phyloP scores from a whole-genome alignment of 2,797 vertebrate species.

The Phalanger gymnotis region DNA sequence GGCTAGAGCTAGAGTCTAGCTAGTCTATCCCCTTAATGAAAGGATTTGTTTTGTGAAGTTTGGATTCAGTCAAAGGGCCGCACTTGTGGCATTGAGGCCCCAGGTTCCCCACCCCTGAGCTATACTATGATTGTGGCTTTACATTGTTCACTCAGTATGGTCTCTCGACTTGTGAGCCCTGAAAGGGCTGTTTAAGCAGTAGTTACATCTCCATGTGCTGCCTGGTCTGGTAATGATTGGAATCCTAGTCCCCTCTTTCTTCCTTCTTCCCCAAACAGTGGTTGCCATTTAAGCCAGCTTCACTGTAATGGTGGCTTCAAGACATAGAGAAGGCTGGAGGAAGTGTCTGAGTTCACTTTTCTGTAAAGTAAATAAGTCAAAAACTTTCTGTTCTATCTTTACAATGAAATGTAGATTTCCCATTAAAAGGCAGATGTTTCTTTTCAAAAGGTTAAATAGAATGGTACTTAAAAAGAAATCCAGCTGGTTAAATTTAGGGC shows the following conservation, averaged over 20 bases:
- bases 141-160: background rate
- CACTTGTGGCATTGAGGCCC: no score
- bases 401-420: constrained; percentile 68
- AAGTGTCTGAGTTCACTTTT: constrained; percentile 52
- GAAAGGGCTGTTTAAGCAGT: constrained; percentile 5
- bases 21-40: no score
- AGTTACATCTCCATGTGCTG: background rate
- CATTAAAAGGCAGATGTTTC: constrained; percentile 73
- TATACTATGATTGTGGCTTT: background rate
- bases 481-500: constrained; percentile 57
- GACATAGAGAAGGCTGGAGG: constrained; percentile 23
- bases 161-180: constrained; percentile 13
- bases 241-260: background rate
- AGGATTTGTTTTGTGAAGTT: no score
- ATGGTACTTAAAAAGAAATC: constrained; percentile 54
- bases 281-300: constrained; percentile 60
- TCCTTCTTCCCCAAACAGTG: background rate
- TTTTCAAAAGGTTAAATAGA: constrained; percentile 62
- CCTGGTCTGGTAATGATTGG: constrained; percentile 3
- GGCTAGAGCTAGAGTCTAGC: background rate
- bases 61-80: no score
- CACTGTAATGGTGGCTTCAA: constrained; percentile 53
- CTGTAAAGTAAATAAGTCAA: constrained; percentile 41
- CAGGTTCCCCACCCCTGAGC: no score
- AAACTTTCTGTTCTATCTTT: constrained; percentile 70